These are phyloP conservation scores for Chrysolina haemoptera DNA, from an alignment of 2,888 invertebrate genomes.

Conservation along the genomic window DNA sequence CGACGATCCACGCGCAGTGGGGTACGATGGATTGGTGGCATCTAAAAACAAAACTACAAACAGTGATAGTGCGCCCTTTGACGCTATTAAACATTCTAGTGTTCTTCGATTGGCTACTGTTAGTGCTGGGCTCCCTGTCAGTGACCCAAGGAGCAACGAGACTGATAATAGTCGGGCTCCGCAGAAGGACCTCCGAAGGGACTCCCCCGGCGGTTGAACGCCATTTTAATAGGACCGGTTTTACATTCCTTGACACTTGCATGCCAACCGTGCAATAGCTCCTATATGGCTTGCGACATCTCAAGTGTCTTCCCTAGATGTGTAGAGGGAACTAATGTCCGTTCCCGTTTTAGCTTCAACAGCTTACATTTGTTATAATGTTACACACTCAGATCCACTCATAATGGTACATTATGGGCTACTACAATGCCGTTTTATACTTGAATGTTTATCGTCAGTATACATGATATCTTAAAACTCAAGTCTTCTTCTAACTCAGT, in stretches of 20 bases:
- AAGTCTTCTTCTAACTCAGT: background rate
- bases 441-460: slow-evolving; percentile 35
- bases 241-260: slow-evolving; percentile 66
- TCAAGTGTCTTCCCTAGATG: slow-evolving; percentile 67
- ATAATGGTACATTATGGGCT: slow-evolving; percentile 43
- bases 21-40: slow-evolving; percentile 67
- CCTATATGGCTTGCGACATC: slow-evolving; percentile 56
- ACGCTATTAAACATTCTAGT: slow-evolving; percentile 65
- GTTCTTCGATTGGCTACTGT: slow-evolving; percentile 64
- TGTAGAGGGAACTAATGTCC: slow-evolving; percentile 42
- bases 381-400: slow-evolving; percentile 48
- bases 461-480: slow-evolving; percentile 29
- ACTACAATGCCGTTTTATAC: slow-evolving; percentile 53
- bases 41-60: slow-evolving; percentile 46
- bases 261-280: slow-evolving; percentile 62
- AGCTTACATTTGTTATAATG: slow-evolving; percentile 56
- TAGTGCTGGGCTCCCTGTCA: slow-evolving; percentile 57
- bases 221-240: slow-evolving; percentile 57
- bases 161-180: slow-evolving; percentile 42
- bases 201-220: slow-evolving; percentile 61
- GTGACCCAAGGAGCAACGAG: slow-evolving; percentile 55
- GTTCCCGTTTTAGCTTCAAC: slow-evolving; percentile 53
- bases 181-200: slow-evolving; percentile 36
- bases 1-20: slow-evolving; percentile 67
- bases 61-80: slow-evolving; percentile 55